Conservation (phyloP, 2,797 vertebrate genomes). For the Microctenopoma steveboyesi region DNA sequence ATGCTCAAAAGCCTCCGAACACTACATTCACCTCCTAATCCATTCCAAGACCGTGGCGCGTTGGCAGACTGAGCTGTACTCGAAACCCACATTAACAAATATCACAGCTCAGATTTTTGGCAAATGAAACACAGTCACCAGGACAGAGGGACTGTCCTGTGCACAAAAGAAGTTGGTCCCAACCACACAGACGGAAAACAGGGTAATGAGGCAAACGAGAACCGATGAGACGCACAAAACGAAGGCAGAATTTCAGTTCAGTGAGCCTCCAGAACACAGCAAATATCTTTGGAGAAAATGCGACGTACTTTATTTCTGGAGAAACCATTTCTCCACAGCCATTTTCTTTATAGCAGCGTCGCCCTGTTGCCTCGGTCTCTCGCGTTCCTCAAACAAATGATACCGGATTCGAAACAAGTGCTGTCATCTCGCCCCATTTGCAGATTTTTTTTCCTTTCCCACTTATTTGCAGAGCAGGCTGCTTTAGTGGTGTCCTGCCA, state of each 20-base stretch:
- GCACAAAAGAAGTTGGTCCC: neutral
- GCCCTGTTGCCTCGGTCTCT: slow-evolving; percentile 3
- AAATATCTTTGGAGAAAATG: slow-evolving; percentile 1
- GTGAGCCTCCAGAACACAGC: neutral
- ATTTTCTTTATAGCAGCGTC: slow-evolving; percentile 10
- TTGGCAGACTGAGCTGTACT: slow-evolving; percentile 34
- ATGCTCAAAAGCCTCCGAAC: slow-evolving; percentile 38
- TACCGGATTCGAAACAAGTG: slow-evolving; percentile 59
- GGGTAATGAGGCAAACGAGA: slow-evolving; percentile 49
- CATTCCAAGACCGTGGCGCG: slow-evolving; percentile 15
- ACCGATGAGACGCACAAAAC: slow-evolving; percentile 9
- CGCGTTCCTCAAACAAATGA: slow-evolving; percentile 46
- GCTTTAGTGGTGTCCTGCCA: slow-evolving; percentile 47
- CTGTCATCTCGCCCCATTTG: slow-evolving; percentile 57
- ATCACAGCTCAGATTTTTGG: slow-evolving; percentile 37
- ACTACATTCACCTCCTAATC: slow-evolving; percentile 47
- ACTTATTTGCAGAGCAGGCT: slow-evolving; percentile 57
- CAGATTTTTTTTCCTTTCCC: slow-evolving; percentile 29
- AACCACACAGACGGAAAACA: slow-evolving; percentile 34
- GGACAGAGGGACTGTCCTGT: slow-evolving; percentile 27
- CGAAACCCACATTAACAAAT: slow-evolving; percentile 32
- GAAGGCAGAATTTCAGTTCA: neutral
- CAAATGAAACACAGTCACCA: slow-evolving; percentile 29
- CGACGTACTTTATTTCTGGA: neutral
- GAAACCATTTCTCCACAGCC: neutral